A percentile compares a stretch with the other conserved stretches of the same genome.
phyloP scores from a whole-genome alignment of 2,797 vertebrate genomes.

The Martes flavigula region DNA sequence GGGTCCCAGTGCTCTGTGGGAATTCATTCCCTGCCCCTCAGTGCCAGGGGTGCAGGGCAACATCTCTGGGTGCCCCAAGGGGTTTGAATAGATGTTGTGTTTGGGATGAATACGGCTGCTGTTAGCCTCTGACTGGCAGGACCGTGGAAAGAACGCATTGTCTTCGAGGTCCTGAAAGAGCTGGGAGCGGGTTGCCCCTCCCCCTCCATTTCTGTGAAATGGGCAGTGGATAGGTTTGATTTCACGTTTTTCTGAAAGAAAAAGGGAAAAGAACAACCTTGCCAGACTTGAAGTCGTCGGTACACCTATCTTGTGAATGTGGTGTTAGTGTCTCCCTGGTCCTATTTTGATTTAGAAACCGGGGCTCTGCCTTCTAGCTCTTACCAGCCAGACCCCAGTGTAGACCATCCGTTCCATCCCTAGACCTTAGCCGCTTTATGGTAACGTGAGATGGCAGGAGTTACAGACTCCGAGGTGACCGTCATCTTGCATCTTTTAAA shows the following conservation, averaged over 20 bases:
- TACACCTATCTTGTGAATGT: background rate
- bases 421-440: background rate
- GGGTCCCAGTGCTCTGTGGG: background rate
- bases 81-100: background rate
- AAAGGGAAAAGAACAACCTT: background rate
- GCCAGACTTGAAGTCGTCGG: background rate
- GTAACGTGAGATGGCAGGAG: background rate
- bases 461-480: background rate
- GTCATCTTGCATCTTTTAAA: background rate
- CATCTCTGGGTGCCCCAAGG: background rate
- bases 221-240: background rate
- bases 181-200: background rate
- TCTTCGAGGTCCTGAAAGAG: background rate
- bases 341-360: background rate
- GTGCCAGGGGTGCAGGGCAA: background rate
- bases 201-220: background rate
- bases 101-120: background rate
- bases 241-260: slow-evolving; percentile 16
- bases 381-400: background rate
- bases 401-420: background rate
- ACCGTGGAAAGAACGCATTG: background rate
- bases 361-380: background rate
- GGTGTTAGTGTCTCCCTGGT: background rate
- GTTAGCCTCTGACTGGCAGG: background rate
- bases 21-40: background rate